phyloP scores from a whole-genome alignment of 2,797 vertebrate species.

The Neostethus bicornis region DNA sequence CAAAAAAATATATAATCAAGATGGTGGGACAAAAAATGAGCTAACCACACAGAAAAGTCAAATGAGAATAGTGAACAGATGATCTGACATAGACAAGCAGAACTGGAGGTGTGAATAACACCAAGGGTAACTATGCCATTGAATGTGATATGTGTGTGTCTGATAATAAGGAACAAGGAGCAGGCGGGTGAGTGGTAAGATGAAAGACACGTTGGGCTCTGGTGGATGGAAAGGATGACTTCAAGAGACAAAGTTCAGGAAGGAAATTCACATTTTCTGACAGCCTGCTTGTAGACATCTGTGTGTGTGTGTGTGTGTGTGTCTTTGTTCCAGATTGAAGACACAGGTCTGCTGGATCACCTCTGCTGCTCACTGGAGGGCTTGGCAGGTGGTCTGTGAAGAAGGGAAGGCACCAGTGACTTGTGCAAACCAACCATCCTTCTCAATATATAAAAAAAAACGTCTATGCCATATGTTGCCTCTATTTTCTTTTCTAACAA shows the following conservation, averaged over 20 bases:
- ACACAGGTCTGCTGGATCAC: background rate
- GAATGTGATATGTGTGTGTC: background rate
- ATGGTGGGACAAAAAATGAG: background rate
- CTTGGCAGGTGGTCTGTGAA: background rate
- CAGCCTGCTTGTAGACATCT: background rate
- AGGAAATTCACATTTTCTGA: background rate
- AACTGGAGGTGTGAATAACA: background rate
- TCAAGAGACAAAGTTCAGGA: background rate
- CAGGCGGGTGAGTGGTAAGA: background rate
- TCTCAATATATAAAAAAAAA: background rate
- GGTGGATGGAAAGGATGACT: background rate
- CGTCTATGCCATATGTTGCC: background rate
- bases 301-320: background rate
- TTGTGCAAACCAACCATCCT: background rate
- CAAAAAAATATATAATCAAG: too few species aligned
- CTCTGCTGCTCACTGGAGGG: background rate
- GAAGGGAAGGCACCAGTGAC: background rate
- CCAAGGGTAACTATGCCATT: background rate
- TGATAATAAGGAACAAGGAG: background rate
- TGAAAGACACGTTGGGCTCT: background rate
- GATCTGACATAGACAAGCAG: background rate
- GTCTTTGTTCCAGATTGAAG: background rate
- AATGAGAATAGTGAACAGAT: background rate
- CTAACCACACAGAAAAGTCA: background rate
- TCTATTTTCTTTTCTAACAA: background rate